Base-by-base conservation (phyloP, 1,140 invertebrate genomes). In the Calosoma granatense region DNA sequence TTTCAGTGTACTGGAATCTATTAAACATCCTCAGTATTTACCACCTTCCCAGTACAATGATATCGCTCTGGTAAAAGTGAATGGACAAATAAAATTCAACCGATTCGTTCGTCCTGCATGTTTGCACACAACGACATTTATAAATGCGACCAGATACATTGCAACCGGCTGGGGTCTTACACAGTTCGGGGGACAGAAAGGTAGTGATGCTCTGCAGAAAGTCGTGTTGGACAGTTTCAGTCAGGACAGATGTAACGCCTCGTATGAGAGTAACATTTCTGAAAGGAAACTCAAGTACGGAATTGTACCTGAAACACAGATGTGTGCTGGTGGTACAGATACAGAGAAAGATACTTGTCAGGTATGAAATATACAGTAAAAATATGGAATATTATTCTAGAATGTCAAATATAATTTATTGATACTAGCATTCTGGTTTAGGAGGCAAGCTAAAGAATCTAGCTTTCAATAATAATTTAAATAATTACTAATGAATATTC, bases 31-130 rank as follows among this genome's bases (percentile, higher is more conserved):
- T 1, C 54, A 74, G 6, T 79, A 77, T 60, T 61, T 61, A 22
- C 54, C 69, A 1, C 68, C 70, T 0, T 61, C 56, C 11, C 67
- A 73, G 39, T 81, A 82, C 64, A 65, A 92, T 63, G 88, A 92
- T 62, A 85, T 92, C 52, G 86, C 86, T 0, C 76, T 92, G 4
- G 60, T 92, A 26, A 84, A 84, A 65, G 72, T 92, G 3, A 76
- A 82, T 30, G 69, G 77, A 11, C 72, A 81, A 0, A 83, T 85
- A 0, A 70, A 78, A 1, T 89, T 87, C 64, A 83, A 82, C 58
- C 79, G 75, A 2, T 87, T 87, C 64, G 86, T 92, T 14, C 83
- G 86, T 78, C 88, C 87, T 0, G 82, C 90, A 51, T 92, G 90
- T 66, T 72, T 92, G 17, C 88, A 60, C 30, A 47, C 41, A 11